Conservation (phyloP, 1,140 invertebrate species). For the Teleopsis dalmanni region DNA sequence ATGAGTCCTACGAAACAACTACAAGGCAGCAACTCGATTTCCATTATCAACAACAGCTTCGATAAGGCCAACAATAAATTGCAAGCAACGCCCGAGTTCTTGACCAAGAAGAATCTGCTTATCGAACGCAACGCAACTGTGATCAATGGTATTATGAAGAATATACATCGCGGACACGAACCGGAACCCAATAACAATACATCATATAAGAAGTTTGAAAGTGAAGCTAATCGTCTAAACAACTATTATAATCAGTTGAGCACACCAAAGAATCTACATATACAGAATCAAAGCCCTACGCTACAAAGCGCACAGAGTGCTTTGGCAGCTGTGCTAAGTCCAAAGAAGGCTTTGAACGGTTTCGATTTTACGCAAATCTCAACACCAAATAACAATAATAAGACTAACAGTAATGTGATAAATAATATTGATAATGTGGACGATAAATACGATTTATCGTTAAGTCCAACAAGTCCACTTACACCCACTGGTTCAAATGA, state of each 20-base stretch:
- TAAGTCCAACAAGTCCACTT: too few species aligned
- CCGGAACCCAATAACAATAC: conserved; percentile 15
- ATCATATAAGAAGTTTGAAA: conserved; percentile 41
- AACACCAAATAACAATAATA: conserved; percentile 10
- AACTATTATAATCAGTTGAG: conserved; percentile 36
- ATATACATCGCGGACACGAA: conserved; percentile 25
- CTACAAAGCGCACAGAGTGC: conserved; percentile 10
- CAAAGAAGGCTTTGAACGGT: conserved; percentile 33
- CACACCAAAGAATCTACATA: conserved; percentile 21
- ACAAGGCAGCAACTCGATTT: conserved; percentile 30
- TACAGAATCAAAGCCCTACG: conserved; percentile 4
- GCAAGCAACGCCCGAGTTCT: conserved; percentile 29
- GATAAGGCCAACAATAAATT: conserved; percentile 19
- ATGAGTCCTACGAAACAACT: conserved; percentile 29
- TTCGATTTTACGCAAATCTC: conserved; percentile 23
- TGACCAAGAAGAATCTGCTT: conserved; percentile 41
- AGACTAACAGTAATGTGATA: too few species aligned
- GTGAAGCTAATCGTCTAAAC: conserved; percentile 39
- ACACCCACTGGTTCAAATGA: too few species aligned
- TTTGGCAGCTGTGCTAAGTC: conserved; percentile 23
- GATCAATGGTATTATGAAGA: conserved; percentile 42
- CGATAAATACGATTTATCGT: too few species aligned
- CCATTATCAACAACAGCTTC: conserved; percentile 28
- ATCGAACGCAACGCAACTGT: conserved; percentile 40
- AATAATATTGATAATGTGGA: too few species aligned